Percentiles rank a stretch among this genome's conserved stretches.
These are phyloP conservation scores for Taxidea taxus DNA, from an alignment of 2,113 vertebrate genomes.

Conservation along the genomic window DNA sequence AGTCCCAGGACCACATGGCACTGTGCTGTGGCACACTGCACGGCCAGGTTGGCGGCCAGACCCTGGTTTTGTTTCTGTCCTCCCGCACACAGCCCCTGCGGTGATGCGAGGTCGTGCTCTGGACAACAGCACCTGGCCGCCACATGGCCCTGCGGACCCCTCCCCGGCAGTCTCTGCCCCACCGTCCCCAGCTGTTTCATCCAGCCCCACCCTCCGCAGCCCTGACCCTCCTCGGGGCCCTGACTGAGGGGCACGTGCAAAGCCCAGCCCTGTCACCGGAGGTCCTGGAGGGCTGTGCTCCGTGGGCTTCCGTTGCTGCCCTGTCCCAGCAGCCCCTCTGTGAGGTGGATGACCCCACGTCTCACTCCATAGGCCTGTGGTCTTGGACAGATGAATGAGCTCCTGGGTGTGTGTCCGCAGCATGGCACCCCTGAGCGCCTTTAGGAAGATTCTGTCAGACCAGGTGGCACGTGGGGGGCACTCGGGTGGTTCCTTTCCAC, in stretches of 20 bases:
- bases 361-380: too few species aligned
- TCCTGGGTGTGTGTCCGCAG: background rate
- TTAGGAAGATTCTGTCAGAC: background rate
- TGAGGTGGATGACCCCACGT: background rate
- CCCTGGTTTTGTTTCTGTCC: background rate
- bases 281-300: background rate
- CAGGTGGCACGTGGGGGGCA: accelerated
- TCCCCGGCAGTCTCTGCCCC: background rate
- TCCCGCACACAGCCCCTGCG: background rate
- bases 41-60: background rate
- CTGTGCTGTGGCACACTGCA: too few species aligned
- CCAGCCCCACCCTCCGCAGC: background rate
- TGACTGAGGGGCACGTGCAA: background rate
- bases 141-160: background rate
- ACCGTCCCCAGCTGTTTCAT: background rate
- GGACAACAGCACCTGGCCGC: background rate
- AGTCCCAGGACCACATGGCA: background rate
- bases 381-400: background rate
- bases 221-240: background rate
- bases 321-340: background rate
- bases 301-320: background rate
- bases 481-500: accelerated
- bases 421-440: background rate
- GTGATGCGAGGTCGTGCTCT: background rate
- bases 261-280: background rate